phyloP scores from a whole-genome alignment of 2,113 vertebrate species.

The Emberiza fucata region DNA sequence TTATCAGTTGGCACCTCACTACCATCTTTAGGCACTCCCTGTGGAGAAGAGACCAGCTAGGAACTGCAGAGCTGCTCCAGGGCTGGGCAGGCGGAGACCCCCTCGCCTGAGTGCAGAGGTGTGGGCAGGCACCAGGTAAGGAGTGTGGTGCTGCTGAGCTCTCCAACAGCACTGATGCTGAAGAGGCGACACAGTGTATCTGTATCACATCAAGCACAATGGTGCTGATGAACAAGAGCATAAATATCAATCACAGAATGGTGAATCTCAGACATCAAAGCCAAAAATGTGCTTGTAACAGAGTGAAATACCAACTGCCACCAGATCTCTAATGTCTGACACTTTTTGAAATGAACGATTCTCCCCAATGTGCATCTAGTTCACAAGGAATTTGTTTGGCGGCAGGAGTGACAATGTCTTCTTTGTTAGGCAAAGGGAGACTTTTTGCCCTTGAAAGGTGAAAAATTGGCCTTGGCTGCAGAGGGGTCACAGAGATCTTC shows the following conservation, averaged over 20 bases:
- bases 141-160: background rate
- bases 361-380: background rate
- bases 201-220: rapidly evolving
- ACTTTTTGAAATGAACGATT: background rate
- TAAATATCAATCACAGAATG: background rate
- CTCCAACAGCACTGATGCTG: background rate
- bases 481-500: background rate
- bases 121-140: background rate
- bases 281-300: rapidly evolving
- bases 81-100: background rate
- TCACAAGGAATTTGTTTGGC: background rate
- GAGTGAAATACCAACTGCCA: background rate
- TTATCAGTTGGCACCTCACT: rapidly evolving
- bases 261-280: background rate
- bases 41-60: background rate
- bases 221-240: background rate
- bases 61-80: background rate
- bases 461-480: background rate
- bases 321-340: background rate
- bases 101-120: background rate
- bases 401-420: background rate
- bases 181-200: background rate
- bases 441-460: background rate
- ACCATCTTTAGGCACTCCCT: background rate
- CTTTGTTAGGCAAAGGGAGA: background rate